Percentiles rank a stretch among this genome's conserved stretches.
Conservation (phyloP, 2,888 invertebrate genomes). For the Belgica antarctica region DNA sequence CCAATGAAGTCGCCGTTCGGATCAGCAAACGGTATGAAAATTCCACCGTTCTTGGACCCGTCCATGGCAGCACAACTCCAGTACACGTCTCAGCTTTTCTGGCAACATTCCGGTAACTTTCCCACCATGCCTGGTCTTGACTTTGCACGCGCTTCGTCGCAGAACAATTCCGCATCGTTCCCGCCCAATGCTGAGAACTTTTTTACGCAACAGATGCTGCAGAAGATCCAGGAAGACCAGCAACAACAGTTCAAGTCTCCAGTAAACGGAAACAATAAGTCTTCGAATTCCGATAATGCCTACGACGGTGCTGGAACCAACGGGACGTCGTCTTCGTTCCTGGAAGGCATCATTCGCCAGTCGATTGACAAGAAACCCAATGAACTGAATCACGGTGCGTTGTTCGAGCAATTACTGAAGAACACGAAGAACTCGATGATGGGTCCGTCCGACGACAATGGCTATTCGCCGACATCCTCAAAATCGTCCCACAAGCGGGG, state of each 20-base stretch:
- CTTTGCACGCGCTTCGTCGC: conserved; percentile 54
- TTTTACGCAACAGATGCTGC: conserved; percentile 77
- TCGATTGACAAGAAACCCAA: conserved; percentile 67
- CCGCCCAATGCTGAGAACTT: conserved; percentile 66
- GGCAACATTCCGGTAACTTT: conserved; percentile 66
- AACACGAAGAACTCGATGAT: conserved; percentile 57
- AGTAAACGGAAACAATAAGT: conserved; percentile 48
- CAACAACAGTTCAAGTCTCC: conserved; percentile 37
- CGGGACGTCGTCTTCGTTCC: conserved; percentile 64
- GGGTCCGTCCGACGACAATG: conserved; percentile 53
- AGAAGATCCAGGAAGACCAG: conserved; percentile 71
- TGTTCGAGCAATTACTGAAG: conserved; percentile 66
- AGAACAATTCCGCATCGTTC: conserved; percentile 50
- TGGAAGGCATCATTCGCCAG: conserved; percentile 80
- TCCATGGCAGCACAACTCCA: conserved; percentile 60
- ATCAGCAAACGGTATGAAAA: conserved; percentile 70
- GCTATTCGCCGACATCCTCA: background rate
- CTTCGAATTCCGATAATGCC: conserved; percentile 63
- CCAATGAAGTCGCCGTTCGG: conserved; percentile 58
- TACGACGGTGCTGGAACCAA: conserved; percentile 67
- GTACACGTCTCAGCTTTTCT: conserved; percentile 71
- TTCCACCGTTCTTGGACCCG: conserved; percentile 65
- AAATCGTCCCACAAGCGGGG: conserved; percentile 48
- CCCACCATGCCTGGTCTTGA: conserved; percentile 57
- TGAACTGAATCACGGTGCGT: conserved; percentile 59